Evolutionary conservation across 2,797 vertebrate species (phyloP).

Genomic region (Clarias fuscus): DNA sequence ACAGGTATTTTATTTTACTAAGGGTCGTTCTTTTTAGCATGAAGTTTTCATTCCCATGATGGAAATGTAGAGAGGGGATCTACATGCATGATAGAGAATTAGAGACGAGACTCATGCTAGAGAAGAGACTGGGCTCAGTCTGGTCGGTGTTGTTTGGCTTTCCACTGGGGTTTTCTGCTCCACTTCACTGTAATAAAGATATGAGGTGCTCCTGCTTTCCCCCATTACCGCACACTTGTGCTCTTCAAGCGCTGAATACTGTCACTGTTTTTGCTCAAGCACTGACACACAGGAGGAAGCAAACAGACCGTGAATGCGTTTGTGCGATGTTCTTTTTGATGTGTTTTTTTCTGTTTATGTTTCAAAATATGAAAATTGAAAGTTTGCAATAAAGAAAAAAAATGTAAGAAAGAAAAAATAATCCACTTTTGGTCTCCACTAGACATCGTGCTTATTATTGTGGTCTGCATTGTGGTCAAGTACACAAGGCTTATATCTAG

Average conservation of each 20-base stretch:
- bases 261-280: constrained; percentile 33
- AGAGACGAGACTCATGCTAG: neutral
- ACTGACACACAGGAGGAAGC: constrained; percentile 35
- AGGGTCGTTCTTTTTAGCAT: neutral
- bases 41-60: neutral
- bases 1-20: neutral
- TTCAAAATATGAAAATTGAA: neutral
- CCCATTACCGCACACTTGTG: constrained; percentile 18
- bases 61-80: neutral
- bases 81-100: constrained; percentile 1
- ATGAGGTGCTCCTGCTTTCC: constrained; percentile 52
- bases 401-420: too few species aligned
- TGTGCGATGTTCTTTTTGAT: neutral
- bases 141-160: constrained; percentile 65
- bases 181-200: constrained; percentile 75
- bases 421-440: neutral
- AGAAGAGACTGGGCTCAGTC: neutral
- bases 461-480: neutral
- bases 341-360: neutral
- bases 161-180: constrained; percentile 75
- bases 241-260: constrained; percentile 38
- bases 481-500: neutral
- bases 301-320: constrained; percentile 34
- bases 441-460: neutral
- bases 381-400: neutral